Base-by-base conservation (phyloP, 1,140 invertebrate genomes). In the Pemphigus obesinymphae region DNA sequence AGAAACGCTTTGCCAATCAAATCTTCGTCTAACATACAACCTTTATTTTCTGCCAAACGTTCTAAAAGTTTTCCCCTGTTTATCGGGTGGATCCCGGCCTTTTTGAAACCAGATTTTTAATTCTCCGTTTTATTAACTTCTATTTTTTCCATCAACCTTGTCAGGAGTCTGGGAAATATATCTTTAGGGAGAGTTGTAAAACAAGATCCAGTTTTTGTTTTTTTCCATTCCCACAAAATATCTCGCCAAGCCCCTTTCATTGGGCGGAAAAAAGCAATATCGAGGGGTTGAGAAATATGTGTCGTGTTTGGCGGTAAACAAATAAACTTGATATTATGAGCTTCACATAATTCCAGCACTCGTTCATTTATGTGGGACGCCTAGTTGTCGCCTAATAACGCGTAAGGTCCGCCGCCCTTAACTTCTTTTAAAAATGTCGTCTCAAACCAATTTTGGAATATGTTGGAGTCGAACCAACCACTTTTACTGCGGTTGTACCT, bases 211-310 rank as follows among this genome's bases (percentile, higher is more conserved):
- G 11, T 29, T 23, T 23, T 50, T 2, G 10, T 53, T 8, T 76
- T 43, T 73, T 73, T 73, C 53, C 53, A 55, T 8, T 55, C 20
- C 26, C 70, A 81, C 50, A 88, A 82, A 66, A 88, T 85, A 73
- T 85, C 82, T 81, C 85, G 83, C 88, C 87, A 88, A 26, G 82
- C 83, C 15, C 73, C 84, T 80, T 88, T 88, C 81, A 88, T 70
- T 17, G 86, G 85, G 10, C 82, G 37, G 84, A 87, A 87, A 48
- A 87, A 85, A n/a, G 85, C 85, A 23, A 88, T 85, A 84, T 89
- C 87, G n/a, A 89, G 82, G 7, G 88, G 87, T 82, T 89, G 87
- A 29, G 85, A 84, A 11, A 88, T 50, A 80, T 89, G 87, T 0
- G 87, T 88, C 3, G 85, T 83, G 83, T 89, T 88, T 10, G 86